Evolutionary conservation across 2,797 vertebrate species (phyloP).

Genomic region (Lepilemur septentrionalis): DNA sequence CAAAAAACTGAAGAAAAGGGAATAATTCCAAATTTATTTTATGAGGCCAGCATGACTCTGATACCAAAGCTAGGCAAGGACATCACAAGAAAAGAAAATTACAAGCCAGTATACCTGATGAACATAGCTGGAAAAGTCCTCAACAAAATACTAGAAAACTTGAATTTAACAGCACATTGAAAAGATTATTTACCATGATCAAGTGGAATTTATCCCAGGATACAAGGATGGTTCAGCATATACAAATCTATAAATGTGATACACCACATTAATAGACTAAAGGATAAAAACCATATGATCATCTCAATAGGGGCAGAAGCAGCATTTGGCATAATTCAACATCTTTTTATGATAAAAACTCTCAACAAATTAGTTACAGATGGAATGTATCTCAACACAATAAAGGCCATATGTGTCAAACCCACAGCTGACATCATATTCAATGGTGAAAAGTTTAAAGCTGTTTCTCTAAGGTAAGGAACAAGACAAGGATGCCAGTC

Average conservation of each 20-base stretch:
- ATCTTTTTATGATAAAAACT: background rate
- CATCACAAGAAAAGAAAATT: background rate
- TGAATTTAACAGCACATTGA: background rate
- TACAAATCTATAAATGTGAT: background rate
- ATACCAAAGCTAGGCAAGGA: background rate
- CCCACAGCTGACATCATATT: background rate
- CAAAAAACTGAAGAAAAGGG: background rate
- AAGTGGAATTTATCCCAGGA: background rate
- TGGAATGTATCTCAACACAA: background rate
- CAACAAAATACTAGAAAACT: background rate
- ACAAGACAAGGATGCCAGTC: background rate
- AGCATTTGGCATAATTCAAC: background rate
- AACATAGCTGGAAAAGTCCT: background rate
- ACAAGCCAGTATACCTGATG: background rate
- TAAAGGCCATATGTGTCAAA: background rate
- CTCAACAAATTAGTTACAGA: background rate
- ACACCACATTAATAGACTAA: background rate
- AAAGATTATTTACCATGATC: background rate
- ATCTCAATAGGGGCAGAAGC: background rate
- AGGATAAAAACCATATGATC: background rate
- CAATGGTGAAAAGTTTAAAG: background rate
- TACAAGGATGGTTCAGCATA: background rate
- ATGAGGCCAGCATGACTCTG: background rate
- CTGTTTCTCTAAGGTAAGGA: background rate
- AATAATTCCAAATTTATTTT: background rate